Evolutionary conservation across 2,797 vertebrate species (phyloP).

Genomic region (Micromesistius poutassou): DNA sequence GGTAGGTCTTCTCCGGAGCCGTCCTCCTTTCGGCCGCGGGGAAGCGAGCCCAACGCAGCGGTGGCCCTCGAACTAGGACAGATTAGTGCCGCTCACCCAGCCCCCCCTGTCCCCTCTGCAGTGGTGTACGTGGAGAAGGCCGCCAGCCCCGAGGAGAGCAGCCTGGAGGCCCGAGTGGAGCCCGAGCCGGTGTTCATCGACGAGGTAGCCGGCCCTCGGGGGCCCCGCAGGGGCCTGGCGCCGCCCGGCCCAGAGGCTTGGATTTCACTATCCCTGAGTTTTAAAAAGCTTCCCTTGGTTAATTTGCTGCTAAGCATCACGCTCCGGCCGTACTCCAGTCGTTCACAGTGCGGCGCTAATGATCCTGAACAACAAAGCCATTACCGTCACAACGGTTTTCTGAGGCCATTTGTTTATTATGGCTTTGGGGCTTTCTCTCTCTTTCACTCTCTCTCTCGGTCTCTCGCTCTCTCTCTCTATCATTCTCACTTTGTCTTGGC

Average conservation of each 20-base stretch:
- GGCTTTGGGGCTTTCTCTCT: not conserved
- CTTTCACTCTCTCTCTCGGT: too few relatives aligned
- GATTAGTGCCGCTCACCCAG: slow-evolving; percentile 1
- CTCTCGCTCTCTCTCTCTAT: not conserved
- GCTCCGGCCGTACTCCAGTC: not conserved
- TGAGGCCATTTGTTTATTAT: not conserved
- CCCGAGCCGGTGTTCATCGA: slow-evolving; percentile 91
- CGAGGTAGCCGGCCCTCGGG: slow-evolving; percentile 75
- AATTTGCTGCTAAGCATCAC: not conserved
- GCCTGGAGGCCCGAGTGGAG: slow-evolving; percentile 78
- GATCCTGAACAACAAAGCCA: not conserved
- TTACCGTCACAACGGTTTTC: not conserved
- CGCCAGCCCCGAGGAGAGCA: slow-evolving; percentile 69
- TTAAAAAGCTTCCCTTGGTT: not conserved
- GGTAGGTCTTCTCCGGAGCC: slow-evolving; percentile 64
- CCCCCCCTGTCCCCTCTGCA: slow-evolving; percentile 26
- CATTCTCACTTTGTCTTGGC: not conserved
- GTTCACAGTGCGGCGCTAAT: not conserved
- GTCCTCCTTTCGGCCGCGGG: not conserved
- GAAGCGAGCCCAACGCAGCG: not conserved
- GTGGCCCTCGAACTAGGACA: not conserved
- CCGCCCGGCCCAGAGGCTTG: not conserved
- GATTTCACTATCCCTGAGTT: not conserved
- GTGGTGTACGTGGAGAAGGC: slow-evolving; percentile 72
- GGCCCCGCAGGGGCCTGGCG: too few relatives aligned